These are phyloP conservation scores for Mallotus villosus DNA, from an alignment of 2,797 vertebrate genomes.

Conservation along the genomic window DNA sequence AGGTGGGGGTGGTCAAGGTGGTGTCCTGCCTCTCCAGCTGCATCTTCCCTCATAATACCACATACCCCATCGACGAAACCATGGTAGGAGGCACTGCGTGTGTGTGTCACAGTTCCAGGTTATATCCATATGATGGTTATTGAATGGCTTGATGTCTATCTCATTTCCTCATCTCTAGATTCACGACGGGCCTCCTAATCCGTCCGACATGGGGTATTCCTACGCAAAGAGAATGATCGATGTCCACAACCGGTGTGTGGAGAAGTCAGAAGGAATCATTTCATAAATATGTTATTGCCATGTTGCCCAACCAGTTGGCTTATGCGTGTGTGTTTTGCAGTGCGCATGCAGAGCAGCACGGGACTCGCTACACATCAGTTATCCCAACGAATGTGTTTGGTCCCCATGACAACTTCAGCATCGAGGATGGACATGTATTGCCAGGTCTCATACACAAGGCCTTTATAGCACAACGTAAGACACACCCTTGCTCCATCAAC, in stretches of 20 bases:
- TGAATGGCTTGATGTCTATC: too few species aligned
- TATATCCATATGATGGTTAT: background rate
- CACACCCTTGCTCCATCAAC: background rate
- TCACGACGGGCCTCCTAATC: slow-evolving; percentile 89
- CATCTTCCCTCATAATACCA: slow-evolving; percentile 93
- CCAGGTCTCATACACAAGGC: slow-evolving; percentile 95
- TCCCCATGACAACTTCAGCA: slow-evolving; percentile 93
- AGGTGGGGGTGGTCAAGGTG: slow-evolving; percentile 79
- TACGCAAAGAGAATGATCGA: slow-evolving; percentile 97
- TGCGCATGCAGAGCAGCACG: slow-evolving; percentile 84
- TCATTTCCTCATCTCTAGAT: slow-evolving; percentile 72
- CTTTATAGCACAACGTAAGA: slow-evolving; percentile 86
- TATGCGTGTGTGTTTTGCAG: slow-evolving; percentile 60
- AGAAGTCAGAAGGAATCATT: background rate
- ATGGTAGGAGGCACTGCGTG: slow-evolving; percentile 81
- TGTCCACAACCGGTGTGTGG: slow-evolving; percentile 84
- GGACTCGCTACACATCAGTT: slow-evolving; percentile 82
- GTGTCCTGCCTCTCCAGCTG: slow-evolving; percentile 97
- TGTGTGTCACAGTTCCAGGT: background rate
- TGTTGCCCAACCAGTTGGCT: background rate
- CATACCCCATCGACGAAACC: slow-evolving; percentile 91
- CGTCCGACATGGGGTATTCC: slow-evolving; percentile 93
- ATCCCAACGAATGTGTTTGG: slow-evolving; percentile 97
- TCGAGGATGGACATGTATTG: slow-evolving; percentile 91
- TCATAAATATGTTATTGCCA: background rate